Percentiles rank a stretch among this genome's conserved stretches.
These are phyloP conservation scores for Leontocebus nigricollis DNA, from an alignment of 2,797 vertebrate genomes.

Conservation along the genomic window DNA sequence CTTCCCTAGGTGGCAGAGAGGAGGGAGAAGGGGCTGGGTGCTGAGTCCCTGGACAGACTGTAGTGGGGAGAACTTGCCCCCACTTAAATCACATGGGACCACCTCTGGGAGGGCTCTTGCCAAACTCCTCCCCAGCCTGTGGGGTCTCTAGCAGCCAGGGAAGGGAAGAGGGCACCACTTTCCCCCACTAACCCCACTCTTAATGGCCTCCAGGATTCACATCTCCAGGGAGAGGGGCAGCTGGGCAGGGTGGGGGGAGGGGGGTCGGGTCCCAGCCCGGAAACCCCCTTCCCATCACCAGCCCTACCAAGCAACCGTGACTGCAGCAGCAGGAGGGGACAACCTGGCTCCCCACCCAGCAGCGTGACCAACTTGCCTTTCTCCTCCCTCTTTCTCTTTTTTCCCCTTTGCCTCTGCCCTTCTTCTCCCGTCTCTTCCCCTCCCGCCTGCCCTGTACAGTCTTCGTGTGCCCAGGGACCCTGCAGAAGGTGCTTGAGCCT, in stretches of 20 bases:
- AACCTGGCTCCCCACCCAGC: conserved; percentile 67
- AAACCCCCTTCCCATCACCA: conserved; percentile 76
- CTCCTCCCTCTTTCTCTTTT: conserved; percentile 39
- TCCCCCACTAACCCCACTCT: conserved; percentile 75
- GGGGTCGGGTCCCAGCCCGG: conserved; percentile 60
- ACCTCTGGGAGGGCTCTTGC: conserved; percentile 12
- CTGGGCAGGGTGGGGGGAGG: conserved; percentile 63
- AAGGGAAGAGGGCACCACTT: conserved; percentile 43
- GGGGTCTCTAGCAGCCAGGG: conserved; percentile 73
- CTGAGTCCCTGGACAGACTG: background rate
- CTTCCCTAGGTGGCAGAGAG: conserved; percentile 4
- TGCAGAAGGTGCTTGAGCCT: conserved; percentile 91
- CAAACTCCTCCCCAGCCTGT: conserved; percentile 64
- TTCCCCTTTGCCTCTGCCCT: conserved; percentile 48
- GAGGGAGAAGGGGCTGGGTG: background rate
- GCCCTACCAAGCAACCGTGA: conserved; percentile 81
- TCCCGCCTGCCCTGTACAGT: conserved; percentile 85
- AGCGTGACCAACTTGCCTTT: conserved; percentile 72
- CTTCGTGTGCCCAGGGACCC: conserved; percentile 95
- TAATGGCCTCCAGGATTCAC: conserved; percentile 73
- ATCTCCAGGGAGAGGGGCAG: conserved; percentile 77
- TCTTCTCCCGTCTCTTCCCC: conserved; percentile 70
- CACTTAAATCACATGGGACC: background rate
- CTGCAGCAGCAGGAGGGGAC: conserved; percentile 81
- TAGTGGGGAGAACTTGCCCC: background rate